Conservation (phyloP, 2,888 invertebrate genomes). For the Vesta saturnalis region DNA sequence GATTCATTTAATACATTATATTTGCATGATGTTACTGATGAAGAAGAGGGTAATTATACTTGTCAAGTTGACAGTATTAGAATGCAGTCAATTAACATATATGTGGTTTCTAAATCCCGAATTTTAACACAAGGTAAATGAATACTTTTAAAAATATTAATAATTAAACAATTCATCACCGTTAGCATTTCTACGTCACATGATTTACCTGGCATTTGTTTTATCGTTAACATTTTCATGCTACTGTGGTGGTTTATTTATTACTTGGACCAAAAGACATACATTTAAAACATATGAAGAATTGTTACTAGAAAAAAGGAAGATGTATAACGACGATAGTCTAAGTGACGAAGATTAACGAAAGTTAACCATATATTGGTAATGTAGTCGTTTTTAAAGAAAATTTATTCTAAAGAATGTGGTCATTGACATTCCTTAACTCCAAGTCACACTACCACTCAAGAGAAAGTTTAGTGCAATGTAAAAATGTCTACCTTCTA, state of each 20-base stretch:
- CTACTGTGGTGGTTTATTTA: constrained; percentile 67
- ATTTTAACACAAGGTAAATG: constrained; percentile 64
- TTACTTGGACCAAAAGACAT: constrained; percentile 64
- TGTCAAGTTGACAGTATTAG: constrained; percentile 71
- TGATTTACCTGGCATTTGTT: constrained; percentile 68
- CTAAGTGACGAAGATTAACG: neutral
- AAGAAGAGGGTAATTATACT: constrained; percentile 75
- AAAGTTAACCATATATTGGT: neutral
- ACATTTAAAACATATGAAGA: constrained; percentile 59
- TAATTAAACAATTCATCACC: too few species aligned
- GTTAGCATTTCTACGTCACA: constrained; percentile 68
- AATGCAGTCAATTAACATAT: constrained; percentile 65
- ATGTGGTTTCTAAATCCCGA: constrained; percentile 64
- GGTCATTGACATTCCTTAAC: constrained; percentile 33
- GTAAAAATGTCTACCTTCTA: too few species aligned
- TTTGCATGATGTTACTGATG: constrained; percentile 67
- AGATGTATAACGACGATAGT: neutral
- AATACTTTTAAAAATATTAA: too few species aligned
- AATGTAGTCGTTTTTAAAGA: neutral
- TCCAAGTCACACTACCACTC: constrained; percentile 21
- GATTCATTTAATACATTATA: constrained; percentile 68
- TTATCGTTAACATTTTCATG: constrained; percentile 66
- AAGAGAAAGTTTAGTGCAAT: constrained; percentile 42
- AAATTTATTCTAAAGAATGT: constrained; percentile 12
- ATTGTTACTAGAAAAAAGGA: constrained; percentile 19